These are phyloP conservation scores for Synanthedon tipuliformis DNA, from an alignment of 2,888 invertebrate genomes.

Conservation along the genomic window DNA sequence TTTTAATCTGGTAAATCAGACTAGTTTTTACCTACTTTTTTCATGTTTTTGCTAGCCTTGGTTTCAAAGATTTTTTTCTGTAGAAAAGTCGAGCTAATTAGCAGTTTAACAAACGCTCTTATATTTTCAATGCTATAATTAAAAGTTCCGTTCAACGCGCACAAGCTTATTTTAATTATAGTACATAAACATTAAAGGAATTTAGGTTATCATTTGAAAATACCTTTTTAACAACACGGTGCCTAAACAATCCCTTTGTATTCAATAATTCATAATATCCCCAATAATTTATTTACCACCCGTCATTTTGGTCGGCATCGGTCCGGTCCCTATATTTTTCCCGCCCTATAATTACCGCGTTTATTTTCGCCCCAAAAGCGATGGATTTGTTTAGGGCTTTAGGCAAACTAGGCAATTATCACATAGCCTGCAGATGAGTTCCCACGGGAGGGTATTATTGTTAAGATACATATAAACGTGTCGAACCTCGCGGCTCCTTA, in stretches of 20 bases:
- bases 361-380: conserved; percentile 33
- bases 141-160: no score
- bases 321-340: conserved; percentile 25
- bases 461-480: conserved; percentile 51
- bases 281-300: conserved; percentile 37
- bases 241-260: conserved; percentile 24
- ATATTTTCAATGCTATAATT: no score
- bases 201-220: no score
- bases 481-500: conserved; percentile 45
- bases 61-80: no score
- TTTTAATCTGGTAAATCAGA: no score
- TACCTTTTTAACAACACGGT: no score
- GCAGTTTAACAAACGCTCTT: no score
- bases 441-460: conserved; percentile 61
- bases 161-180: no score
- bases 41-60: not conserved
- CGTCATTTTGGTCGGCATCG: conserved; percentile 19
- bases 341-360: conserved; percentile 49
- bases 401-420: conserved; percentile 63
- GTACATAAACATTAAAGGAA: no score
- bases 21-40: no score
- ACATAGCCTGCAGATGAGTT: conserved; percentile 49
- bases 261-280: conserved; percentile 35
- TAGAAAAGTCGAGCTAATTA: no score
- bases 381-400: conserved; percentile 48